Base-by-base conservation (phyloP, 2,888 invertebrate species). In the Peribatodes rhomboidaria region DNA sequence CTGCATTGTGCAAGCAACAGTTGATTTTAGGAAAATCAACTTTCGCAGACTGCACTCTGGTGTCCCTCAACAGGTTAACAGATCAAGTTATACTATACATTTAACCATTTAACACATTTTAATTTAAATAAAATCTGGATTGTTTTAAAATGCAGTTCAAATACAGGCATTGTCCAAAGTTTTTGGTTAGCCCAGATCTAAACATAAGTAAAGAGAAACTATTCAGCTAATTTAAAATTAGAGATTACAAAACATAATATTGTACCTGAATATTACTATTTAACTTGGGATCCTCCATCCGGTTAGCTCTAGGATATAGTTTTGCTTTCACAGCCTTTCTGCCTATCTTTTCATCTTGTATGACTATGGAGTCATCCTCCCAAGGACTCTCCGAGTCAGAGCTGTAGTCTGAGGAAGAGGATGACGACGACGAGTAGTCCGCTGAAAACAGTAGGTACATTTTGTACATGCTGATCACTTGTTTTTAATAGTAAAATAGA, bases 361-460 rank as follows among this genome's bases (percentile, higher is more conserved):
- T 71, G 44, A 92, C 69, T 22, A 90, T 74, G 0, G 92, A 90
- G 75, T 92, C 91, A 71, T 93, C 92, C 67, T 93, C 92, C 84
- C 87, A 89, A 0, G 88, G 81, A 0, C 90, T 83, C 67, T 92
- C 91, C 0, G 92, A 93, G 70, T 92, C 92, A 0, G 92, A 91
- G 65, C 91, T 92, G 76, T 90, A 93, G 76, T 89, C 89, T 18
- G 88, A 84, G 0, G 86, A 87, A 0, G 91, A 90, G 8, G 92
- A 86, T 39, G 91, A 89, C 0, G 71, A 65, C 0, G 72, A 73
- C 0, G 91, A 91, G 67, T 91, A 90, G 42, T 91, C 92, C 39
- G 81, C 81, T 84, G 75, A n/a, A 83, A 82, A n/a, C 54, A 63
- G 31, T 53, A 54, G 58, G 6, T 60, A 37, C 7, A 37, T 60